A percentile compares a stretch with the other conserved stretches of the same genome.
Evolutionary conservation across 2,888 invertebrate genomes (phyloP).

Genomic region (Celastrina argiolus): DNA sequence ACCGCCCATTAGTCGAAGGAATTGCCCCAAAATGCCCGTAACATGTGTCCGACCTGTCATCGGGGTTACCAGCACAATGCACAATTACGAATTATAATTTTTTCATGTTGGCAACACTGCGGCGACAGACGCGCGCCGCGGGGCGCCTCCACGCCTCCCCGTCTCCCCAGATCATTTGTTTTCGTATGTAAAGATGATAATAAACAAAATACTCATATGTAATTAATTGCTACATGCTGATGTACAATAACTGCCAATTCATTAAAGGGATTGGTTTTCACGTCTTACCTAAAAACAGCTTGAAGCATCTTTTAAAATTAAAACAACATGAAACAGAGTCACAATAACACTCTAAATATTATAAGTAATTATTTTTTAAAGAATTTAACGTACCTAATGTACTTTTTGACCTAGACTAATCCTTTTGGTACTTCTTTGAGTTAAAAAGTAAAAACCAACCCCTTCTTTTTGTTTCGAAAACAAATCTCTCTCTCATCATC

Average conservation of each 20-base stretch:
- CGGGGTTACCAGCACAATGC: constrained; percentile 67
- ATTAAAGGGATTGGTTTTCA: background rate
- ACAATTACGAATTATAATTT: constrained; percentile 64
- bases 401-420: too few species aligned
- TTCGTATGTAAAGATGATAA: constrained; percentile 58
- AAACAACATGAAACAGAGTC: too few species aligned
- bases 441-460: too few species aligned
- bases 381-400: too few species aligned
- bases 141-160: constrained; percentile 68
- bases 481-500: too few species aligned
- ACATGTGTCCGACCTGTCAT: constrained; percentile 78
- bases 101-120: constrained; percentile 67
- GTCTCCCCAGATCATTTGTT: constrained; percentile 68
- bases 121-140: constrained; percentile 73
- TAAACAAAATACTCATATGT: constrained; percentile 9
- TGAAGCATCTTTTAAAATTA: too few species aligned
- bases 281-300: too few species aligned
- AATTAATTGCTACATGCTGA: background rate
- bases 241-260: background rate
- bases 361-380: too few species aligned
- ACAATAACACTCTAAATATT: too few species aligned
- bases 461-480: too few species aligned
- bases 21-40: constrained; percentile 74
- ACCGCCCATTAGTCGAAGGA: constrained; percentile 70
- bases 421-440: too few species aligned